Conservation (phyloP, 1,140 invertebrate genomes). For the Ips typographus region DNA sequence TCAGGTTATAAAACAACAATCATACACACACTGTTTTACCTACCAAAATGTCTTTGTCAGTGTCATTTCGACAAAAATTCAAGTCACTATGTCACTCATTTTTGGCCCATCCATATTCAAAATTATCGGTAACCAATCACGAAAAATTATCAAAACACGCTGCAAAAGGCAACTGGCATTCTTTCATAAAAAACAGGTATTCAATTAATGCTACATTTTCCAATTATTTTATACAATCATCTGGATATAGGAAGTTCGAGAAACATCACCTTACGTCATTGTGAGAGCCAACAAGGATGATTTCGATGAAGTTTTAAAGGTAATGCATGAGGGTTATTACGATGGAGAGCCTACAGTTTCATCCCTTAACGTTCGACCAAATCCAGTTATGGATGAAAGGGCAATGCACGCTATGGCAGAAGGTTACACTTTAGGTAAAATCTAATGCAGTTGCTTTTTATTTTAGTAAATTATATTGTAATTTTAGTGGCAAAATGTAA, state of each 20-base stretch:
- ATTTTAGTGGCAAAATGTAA: constrained; percentile 51
- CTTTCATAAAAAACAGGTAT: constrained; percentile 20
- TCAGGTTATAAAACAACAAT: too few species aligned
- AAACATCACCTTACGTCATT: constrained; percentile 39
- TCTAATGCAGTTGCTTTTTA: not conserved
- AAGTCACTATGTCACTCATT: constrained; percentile 33
- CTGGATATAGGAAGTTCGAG: constrained; percentile 13
- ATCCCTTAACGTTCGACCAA: constrained; percentile 24
- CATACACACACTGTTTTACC: too few species aligned
- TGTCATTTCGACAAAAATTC: constrained; percentile 7
- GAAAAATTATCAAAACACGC: not conserved
- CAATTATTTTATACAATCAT: not conserved
- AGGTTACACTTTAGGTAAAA: constrained; percentile 44
- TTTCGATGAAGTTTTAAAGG: constrained; percentile 40
- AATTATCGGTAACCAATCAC: constrained; percentile 25
- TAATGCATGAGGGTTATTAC: constrained; percentile 46
- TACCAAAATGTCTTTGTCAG: too few species aligned
- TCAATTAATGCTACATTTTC: not conserved
- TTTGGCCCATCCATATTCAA: constrained; percentile 28
- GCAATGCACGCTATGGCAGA: constrained; percentile 44
- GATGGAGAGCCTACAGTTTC: constrained; percentile 43
- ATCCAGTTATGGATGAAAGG: constrained; percentile 41
- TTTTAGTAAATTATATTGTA: constrained; percentile 10
- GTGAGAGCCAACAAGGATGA: constrained; percentile 40
- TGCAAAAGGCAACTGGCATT: not conserved